Evolutionary conservation across 1,140 invertebrate genomes (phyloP).

Genomic region (Geopemphigus sp.): DNA sequence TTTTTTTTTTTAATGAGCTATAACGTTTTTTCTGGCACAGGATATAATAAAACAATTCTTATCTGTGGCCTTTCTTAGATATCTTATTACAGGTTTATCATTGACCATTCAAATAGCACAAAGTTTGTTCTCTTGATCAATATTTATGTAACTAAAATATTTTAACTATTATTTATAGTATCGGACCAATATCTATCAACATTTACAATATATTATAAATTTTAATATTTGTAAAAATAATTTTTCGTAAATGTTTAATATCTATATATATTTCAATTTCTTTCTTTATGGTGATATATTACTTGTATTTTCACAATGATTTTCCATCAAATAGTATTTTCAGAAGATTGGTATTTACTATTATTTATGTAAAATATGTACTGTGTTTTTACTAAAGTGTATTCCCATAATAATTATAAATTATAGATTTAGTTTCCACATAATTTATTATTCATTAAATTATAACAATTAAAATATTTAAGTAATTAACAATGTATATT

Average conservation of each 20-base stretch:
- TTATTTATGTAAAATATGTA: slow-evolving; percentile 4
- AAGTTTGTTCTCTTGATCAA: slow-evolving; percentile 24
- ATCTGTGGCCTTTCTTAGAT: slow-evolving; percentile 48
- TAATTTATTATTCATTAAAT: not conserved
- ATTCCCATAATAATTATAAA: not conserved
- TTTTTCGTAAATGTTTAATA: not conserved
- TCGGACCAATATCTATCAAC: not conserved
- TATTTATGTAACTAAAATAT: slow-evolving; percentile 21
- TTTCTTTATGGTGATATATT: not conserved
- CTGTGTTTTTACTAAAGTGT: too few relatives aligned
- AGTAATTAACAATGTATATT: not conserved
- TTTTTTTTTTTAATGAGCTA: slow-evolving; percentile 42
- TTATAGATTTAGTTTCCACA: not conserved
- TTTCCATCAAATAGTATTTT: too few relatives aligned
- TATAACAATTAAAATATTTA: slow-evolving; percentile 13
- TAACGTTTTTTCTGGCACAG: slow-evolving; percentile 36
- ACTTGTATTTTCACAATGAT: not conserved
- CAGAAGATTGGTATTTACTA: not conserved
- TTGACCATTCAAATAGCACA: slow-evolving; percentile 33
- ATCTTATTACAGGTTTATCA: slow-evolving; percentile 47
- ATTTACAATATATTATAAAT: not conserved
- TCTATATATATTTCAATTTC: not conserved
- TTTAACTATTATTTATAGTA: slow-evolving; percentile 13
- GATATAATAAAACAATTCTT: slow-evolving; percentile 45
- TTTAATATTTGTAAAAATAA: not conserved